phyloP scores from a whole-genome alignment of 2,797 vertebrate species.

The Brachymystax lenok region DNA sequence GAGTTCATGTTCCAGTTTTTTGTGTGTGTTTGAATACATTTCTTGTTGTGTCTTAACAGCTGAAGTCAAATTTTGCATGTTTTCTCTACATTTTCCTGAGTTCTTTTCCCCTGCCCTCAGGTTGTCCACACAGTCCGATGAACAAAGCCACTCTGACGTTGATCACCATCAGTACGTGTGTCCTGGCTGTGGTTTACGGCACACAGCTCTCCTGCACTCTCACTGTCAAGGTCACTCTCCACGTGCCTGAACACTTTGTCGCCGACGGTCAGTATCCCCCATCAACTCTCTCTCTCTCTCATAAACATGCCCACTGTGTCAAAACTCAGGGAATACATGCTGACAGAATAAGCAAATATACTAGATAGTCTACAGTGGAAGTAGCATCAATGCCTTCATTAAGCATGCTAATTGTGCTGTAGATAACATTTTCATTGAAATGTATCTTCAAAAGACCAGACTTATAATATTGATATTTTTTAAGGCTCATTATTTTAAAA shows the following conservation, averaged over 20 bases:
- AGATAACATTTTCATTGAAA: neutral
- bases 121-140: slow-evolving; percentile 90
- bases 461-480: neutral
- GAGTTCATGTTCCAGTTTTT: no score
- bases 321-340: no score
- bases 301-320: neutral
- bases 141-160: slow-evolving; percentile 94
- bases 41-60: no score
- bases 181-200: slow-evolving; percentile 93
- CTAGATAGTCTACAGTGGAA: neutral
- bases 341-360: no score
- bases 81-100: neutral
- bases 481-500: neutral
- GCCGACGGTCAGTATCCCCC: slow-evolving; percentile 87
- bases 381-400: neutral
- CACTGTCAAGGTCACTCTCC: slow-evolving; percentile 95
- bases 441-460: no score
- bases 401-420: neutral
- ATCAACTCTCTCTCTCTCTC: neutral
- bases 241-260: slow-evolving; percentile 97
- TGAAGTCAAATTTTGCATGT: neutral
- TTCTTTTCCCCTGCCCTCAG: slow-evolving; percentile 64
- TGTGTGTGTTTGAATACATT: no score
- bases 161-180: slow-evolving; percentile 93
- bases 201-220: slow-evolving; percentile 93